Conservation (phyloP, 2,113 vertebrate species). For the Muscicapa adusta region DNA sequence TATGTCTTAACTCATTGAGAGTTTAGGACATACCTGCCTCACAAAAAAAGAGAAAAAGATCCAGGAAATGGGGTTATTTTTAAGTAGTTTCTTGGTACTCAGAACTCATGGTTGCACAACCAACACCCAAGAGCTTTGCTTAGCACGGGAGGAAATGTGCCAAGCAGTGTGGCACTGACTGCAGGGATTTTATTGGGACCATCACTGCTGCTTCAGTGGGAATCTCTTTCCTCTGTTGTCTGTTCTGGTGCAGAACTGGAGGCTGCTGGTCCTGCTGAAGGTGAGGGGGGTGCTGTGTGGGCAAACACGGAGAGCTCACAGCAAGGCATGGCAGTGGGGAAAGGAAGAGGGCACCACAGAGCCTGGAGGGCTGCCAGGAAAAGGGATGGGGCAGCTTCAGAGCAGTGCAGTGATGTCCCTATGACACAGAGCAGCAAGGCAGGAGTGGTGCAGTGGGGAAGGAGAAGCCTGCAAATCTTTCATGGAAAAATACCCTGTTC, state of each 20-base stretch:
- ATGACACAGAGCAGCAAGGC: fast-evolving
- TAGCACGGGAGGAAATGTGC: fast-evolving
- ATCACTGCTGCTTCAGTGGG: fast-evolving
- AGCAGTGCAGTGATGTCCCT: too few relatives aligned
- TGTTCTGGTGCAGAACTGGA: background rate
- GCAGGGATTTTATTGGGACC: background rate
- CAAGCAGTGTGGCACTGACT: fast-evolving
- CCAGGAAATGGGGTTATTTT: background rate
- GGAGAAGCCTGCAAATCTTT: background rate
- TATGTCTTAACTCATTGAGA: fast-evolving
- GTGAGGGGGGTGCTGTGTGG: background rate
- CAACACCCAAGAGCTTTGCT: background rate
- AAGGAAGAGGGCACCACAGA: fast-evolving
- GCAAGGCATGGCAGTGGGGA: background rate
- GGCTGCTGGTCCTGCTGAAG: background rate
- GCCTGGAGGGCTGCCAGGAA: fast-evolving
- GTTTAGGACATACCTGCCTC: background rate
- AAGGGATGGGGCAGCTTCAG: background rate
- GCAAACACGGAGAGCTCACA: background rate
- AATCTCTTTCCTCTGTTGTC: background rate
- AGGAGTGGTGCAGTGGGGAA: too few relatives aligned
- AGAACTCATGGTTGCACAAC: background rate
- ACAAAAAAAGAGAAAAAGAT: background rate
- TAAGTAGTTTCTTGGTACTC: background rate
- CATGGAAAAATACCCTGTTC: background rate